These are phyloP conservation scores for Bombycilla garrulus DNA, from an alignment of 2,113 vertebrate genomes.

Conservation along the genomic window DNA sequence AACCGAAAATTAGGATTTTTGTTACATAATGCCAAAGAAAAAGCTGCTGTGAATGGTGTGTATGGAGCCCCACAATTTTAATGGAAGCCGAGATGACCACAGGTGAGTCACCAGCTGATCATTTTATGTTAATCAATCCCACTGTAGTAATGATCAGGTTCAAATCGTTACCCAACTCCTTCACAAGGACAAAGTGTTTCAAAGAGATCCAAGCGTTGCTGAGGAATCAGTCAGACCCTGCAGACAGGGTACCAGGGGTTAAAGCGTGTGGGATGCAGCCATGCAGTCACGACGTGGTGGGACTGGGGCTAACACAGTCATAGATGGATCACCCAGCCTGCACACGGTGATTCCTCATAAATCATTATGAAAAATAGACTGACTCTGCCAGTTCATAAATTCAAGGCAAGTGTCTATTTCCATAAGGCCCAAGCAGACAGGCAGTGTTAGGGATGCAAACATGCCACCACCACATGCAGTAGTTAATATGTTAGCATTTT, in stretches of 20 bases:
- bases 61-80: neutral
- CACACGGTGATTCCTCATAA: constrained; percentile 37
- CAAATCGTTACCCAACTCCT: neutral
- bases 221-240: neutral
- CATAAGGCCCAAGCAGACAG: constrained; percentile 43
- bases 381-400: constrained; percentile 66
- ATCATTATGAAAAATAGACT: constrained; percentile 68
- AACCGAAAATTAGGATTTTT: neutral
- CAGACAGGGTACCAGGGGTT: neutral
- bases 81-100: neutral
- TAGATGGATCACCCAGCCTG: constrained; percentile 52
- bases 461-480: constrained; percentile 49
- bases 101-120: neutral
- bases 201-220: neutral
- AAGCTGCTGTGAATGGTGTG: neutral
- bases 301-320: neutral
- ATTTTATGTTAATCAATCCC: neutral
- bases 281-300: neutral
- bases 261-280: neutral
- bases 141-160: neutral
- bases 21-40: neutral
- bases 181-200: neutral
- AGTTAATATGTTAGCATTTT: constrained; percentile 74
- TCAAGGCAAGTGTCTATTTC: constrained; percentile 34
- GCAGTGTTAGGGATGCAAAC: constrained; percentile 60